A percentile compares a stretch with the other conserved stretches of the same genome.
Evolutionary conservation across 2,797 vertebrate genomes (phyloP).

Genomic region (Pseudomugil tenellus): DNA sequence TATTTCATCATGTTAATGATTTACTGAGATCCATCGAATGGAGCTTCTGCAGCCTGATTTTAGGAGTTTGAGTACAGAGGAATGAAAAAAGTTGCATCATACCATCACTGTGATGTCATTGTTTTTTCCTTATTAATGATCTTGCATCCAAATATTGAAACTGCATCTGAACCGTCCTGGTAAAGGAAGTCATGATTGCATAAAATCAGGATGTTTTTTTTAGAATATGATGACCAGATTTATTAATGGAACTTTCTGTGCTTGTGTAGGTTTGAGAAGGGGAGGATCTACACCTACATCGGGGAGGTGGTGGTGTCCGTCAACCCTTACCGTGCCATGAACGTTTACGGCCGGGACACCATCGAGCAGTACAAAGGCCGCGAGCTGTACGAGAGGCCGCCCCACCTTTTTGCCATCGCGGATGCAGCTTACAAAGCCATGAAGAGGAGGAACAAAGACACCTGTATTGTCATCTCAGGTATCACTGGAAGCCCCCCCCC

Average conservation of each 20-base stretch:
- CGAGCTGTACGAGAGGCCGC: slow-evolving; percentile 95
- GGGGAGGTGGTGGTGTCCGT: slow-evolving; percentile 97
- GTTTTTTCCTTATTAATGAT: too few relatives aligned
- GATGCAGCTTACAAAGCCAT: slow-evolving; percentile 99
- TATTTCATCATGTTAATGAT: neutral
- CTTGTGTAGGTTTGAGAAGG: slow-evolving; percentile 92
- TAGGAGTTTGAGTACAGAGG: too few relatives aligned
- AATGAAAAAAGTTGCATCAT: too few relatives aligned
- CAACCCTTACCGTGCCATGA: slow-evolving; percentile 95
- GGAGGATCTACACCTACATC: slow-evolving; percentile 95
- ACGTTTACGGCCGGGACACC: slow-evolving; percentile 92
- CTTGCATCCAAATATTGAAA: too few relatives aligned
- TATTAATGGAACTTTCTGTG: too few relatives aligned
- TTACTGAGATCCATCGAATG: neutral
- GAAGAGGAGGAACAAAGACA: slow-evolving; percentile 98
- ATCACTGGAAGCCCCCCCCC: slow-evolving; percentile 37
- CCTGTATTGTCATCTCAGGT: slow-evolving; percentile 99
- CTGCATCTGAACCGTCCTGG: too few relatives aligned
- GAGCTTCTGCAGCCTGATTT: neutral
- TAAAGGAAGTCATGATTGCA: neutral
- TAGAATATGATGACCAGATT: too few relatives aligned
- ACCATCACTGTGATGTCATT: neutral
- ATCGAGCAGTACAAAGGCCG: slow-evolving; percentile 95
- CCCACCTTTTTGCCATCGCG: slow-evolving; percentile 96
- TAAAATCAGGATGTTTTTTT: neutral